A percentile compares a stretch with the other conserved stretches of the same genome.
Evolutionary conservation across 2,113 vertebrate species (phyloP).

Genomic region (Rhizomys pruinosus): DNA sequence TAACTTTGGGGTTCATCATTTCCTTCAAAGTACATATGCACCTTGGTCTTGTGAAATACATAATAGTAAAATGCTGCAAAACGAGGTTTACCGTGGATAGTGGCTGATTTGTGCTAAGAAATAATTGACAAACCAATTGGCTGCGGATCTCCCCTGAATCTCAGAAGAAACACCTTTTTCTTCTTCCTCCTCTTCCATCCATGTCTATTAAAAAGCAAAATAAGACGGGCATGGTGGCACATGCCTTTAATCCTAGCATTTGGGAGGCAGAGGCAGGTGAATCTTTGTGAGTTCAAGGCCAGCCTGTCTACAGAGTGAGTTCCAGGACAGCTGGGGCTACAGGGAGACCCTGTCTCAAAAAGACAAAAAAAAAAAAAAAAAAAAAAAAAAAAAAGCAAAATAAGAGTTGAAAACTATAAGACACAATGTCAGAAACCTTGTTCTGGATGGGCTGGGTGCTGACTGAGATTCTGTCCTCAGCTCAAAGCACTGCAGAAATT

Average conservation of each 20-base stretch:
- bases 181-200: not conserved
- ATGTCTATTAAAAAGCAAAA: not conserved
- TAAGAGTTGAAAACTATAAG: not conserved
- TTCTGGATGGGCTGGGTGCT: no score
- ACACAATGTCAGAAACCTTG: not conserved
- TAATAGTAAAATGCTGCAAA: constrained; percentile 34
- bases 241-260: no score
- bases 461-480: not conserved
- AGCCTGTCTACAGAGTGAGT: no score
- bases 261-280: no score
- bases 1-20: constrained; percentile 52
- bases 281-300: no score
- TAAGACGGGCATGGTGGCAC: no score
- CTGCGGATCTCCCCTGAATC: not conserved
- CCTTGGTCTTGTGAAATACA: constrained; percentile 15
- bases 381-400: constrained; percentile 2
- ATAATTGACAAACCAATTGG: not conserved
- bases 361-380: no score
- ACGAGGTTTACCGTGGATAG: not conserved
- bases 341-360: no score
- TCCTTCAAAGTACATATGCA: constrained; percentile 45
- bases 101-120: constrained; percentile 10
- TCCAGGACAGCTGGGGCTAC: no score
- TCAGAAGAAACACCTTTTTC: not conserved
- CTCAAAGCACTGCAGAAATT: not conserved